Base-by-base conservation (phyloP, 2,797 vertebrate genomes). In the Pogoniulus pusillus region DNA sequence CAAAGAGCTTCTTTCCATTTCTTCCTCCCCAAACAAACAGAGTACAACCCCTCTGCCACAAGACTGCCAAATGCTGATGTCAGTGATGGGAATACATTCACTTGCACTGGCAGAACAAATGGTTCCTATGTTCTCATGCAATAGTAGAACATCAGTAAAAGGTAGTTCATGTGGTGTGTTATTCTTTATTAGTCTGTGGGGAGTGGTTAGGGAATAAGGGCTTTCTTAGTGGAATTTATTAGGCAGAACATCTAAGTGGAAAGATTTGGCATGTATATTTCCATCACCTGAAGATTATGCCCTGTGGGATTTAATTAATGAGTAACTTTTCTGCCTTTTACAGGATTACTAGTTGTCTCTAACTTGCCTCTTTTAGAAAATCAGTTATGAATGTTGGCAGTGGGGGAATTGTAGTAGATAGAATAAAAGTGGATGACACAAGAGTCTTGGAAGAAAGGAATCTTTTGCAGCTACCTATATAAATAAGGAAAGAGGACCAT, bases 1-100 rank as follows among this genome's bases (percentile, higher is more conserved):
- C 12, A n/a, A 16, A 65, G 14, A 16, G 18, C 39, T 66, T 84
- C 41, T 39, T 89, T 81, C n/a, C 29, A 9, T 45, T 85, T 51
- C 9, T 23, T 29, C 2, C 4, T 81, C n/a, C n/a, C 19, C 58
- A 64, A 20, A 43, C 7, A 75, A 68, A 26, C 24, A 32, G 1
- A 0, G 30, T n/a, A 39, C 30, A 22, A 7, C 26, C 17, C 19
- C 26, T 87, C 32, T 55, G 47, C 47, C 1, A 1, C 1, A 1
- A 24, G 65, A 58, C 39, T 63, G 29, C 39, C 13, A 37, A 74
- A 20, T 14, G 22, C 18, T 75, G 13, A 7, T 85, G n/a, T 66
- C 60, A 34, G 35, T n/a, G 19, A 23, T 27, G 39, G 71, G 43
- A 62, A 62, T 16, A 37, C 5, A 55, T 43, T n/a, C 4, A 2